Evolutionary conservation across 2,797 vertebrate species (phyloP).

Genomic region (Muraenolepis orangiensis): DNA sequence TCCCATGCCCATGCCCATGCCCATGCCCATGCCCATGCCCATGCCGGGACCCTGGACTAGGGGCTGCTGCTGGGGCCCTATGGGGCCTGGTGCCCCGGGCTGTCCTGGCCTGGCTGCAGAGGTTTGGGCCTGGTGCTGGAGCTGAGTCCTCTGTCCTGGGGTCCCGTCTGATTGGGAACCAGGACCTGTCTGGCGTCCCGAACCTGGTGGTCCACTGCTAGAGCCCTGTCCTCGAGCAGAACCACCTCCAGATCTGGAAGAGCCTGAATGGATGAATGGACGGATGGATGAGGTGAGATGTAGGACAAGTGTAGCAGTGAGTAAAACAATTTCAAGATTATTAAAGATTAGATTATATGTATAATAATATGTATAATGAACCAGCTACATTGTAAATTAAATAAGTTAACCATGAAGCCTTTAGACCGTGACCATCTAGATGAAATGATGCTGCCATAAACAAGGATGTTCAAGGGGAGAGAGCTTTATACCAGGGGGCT

Average conservation of each 20-base stretch:
- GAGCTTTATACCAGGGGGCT: slow-evolving; percentile 63
- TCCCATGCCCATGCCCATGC: too few relatives aligned
- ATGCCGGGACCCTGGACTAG: slow-evolving; percentile 64
- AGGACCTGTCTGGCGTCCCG: slow-evolving; percentile 65
- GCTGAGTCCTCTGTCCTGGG: slow-evolving; percentile 71
- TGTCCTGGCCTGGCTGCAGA: slow-evolving; percentile 66
- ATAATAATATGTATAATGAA: too few relatives aligned
- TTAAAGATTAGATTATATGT: background rate
- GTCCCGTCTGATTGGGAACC: slow-evolving; percentile 63
- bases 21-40: slow-evolving; percentile 47
- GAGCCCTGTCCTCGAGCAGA: slow-evolving; percentile 63
- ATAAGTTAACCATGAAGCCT: background rate
- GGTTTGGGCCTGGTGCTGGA: slow-evolving; percentile 75
- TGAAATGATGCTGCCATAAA: background rate
- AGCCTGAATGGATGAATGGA: slow-evolving; percentile 41
- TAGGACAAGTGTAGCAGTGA: background rate
- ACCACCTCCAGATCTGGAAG: slow-evolving; percentile 70
- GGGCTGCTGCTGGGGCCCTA: slow-evolving; percentile 63
- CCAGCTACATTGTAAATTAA: background rate
- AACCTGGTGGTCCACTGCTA: slow-evolving; percentile 56
- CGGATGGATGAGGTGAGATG: background rate
- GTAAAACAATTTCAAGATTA: background rate
- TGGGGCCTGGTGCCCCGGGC: slow-evolving; percentile 41
- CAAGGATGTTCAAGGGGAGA: background rate
- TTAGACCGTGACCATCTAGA: background rate